Evolutionary conservation across 2,797 vertebrate species (phyloP), one percentile per base, ranked within the genome.

Genomic region (Cyclura pinguis): DNA sequence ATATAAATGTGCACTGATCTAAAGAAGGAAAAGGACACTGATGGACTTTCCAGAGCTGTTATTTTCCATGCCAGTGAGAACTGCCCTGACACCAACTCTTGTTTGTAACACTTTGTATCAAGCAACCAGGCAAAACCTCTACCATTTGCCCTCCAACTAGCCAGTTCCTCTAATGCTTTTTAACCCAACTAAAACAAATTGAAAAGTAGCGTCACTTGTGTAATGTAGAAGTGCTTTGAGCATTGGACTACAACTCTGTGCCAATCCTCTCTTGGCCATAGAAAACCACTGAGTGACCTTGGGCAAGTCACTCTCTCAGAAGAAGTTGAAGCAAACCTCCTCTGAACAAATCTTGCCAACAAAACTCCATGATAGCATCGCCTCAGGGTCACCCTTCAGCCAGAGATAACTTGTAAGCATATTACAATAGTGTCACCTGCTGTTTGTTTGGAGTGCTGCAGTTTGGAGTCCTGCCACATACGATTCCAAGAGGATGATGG

Each of bases 391-490:
- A 10, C 29, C 29, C 13, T 47, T 69, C 32, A 12, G 6, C 3
- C 32, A 29, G 2, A 69, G 32, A 69, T 20, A 22, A 62, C 10
- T 69, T 32, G 29, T 32, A 32, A 12, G 67, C 67, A 32, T 9
- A 69, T 47, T 3, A 4, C 67, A 32, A 47, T 93, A 92, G 92
- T 94, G 94, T 95, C 97, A 89, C 89, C 95, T 96, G 93, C 94
- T 92, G 97, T 84, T 85, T 62, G 29, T 0, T 1, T 62, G 69
- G 22, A 88, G 94, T 86, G 89, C 27, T 22, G 22, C 72, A 64
- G n/a, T 77, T 38, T 29, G 57, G 59, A 18, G n/a, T 29, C 32
- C 20, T 76, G 2, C 29, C 32, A 27, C 9, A 59, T 7, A 52
- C 47, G 2, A 27, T 81, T 81, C 16, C n/a, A 27, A 50, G 42